These are phyloP conservation scores for Rhyacichthys aspro DNA, from an alignment of 2,797 vertebrate genomes.

Conservation along the genomic window DNA sequence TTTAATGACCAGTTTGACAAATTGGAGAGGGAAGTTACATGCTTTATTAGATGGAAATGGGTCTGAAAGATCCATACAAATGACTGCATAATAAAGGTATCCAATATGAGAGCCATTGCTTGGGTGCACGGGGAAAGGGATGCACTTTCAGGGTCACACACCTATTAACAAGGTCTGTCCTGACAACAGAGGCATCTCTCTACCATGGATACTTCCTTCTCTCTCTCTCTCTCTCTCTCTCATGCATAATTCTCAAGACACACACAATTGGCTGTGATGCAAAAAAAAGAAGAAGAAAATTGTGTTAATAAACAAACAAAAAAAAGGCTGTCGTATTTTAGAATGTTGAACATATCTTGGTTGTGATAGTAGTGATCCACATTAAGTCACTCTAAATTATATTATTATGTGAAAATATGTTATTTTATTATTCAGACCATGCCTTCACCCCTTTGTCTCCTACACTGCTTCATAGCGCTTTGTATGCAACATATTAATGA, in stretches of 20 bases:
- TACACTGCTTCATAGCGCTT: conserved; percentile 2
- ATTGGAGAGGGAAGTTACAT: conserved; percentile 53
- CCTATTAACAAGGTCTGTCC: conserved; percentile 70
- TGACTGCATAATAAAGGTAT: conserved; percentile 68
- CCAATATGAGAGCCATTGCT: conserved; percentile 69
- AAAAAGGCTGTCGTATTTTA: conserved; percentile 46
- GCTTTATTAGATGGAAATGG: conserved; percentile 72
- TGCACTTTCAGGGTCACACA: conserved; percentile 73
- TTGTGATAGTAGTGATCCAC: conserved; percentile 39
- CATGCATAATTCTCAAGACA: conserved; percentile 67
- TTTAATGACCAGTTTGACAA: conserved; percentile 67
- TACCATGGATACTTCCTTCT: conserved; percentile 28
- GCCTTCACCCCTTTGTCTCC: conserved; percentile 17
- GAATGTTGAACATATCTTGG: conserved; percentile 33
- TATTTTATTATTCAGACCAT: conserved; percentile 25
- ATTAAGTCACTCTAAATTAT: conserved; percentile 12
- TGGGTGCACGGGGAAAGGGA: too few relatives aligned
- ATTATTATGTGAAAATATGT: conserved; percentile 9
- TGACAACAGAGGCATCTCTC: conserved; percentile 62
- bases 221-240: conserved; percentile 40
- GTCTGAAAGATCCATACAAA: conserved; percentile 70
- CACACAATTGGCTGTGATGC: conserved; percentile 51
- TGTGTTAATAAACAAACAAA: too few relatives aligned
- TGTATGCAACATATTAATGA: conserved; percentile 23
- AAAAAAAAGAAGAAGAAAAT: conserved; percentile 52